These are phyloP conservation scores for Deroptyus accipitrinus DNA, from an alignment of 2,113 vertebrate genomes.

Conservation along the genomic window DNA sequence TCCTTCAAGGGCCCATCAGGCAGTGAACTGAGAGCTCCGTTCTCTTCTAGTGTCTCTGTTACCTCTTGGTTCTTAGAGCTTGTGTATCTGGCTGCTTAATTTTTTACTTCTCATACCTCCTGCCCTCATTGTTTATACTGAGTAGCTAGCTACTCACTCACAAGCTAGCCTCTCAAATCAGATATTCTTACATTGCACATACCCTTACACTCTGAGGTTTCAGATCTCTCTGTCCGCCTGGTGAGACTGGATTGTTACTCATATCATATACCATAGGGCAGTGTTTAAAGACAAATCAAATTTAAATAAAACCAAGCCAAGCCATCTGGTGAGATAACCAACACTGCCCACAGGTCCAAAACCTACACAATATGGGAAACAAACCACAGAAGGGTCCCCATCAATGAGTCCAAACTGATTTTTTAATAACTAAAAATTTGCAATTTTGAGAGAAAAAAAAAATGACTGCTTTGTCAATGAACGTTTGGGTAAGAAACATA, in stretches of 20 bases:
- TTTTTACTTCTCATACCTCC: not conserved
- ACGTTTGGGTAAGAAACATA: not conserved
- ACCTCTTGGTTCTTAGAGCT: not conserved
- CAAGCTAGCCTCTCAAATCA: not conserved
- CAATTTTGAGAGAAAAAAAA: not conserved
- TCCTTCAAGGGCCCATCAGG: not conserved
- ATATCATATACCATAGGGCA: not conserved
- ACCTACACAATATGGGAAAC: not conserved
- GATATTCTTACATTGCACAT: not conserved
- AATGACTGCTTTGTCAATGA: not conserved
- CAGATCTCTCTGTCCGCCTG: not conserved
- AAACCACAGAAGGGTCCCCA: not conserved
- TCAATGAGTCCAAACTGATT: not conserved
- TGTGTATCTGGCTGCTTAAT: not conserved
- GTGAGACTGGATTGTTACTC: not conserved
- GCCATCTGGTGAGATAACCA: not conserved
- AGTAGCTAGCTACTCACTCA: not conserved
- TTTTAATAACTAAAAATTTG: not conserved
- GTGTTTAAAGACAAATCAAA: not conserved
- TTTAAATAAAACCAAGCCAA: not conserved
- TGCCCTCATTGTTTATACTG: not conserved
- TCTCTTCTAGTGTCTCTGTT: not conserved
- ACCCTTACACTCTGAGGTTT: not conserved
- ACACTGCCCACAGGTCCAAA: not conserved
- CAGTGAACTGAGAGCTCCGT: not conserved